These are phyloP conservation scores for Ceratotherium simum DNA, from an alignment of 2,113 vertebrate species.

Conservation along the genomic window DNA sequence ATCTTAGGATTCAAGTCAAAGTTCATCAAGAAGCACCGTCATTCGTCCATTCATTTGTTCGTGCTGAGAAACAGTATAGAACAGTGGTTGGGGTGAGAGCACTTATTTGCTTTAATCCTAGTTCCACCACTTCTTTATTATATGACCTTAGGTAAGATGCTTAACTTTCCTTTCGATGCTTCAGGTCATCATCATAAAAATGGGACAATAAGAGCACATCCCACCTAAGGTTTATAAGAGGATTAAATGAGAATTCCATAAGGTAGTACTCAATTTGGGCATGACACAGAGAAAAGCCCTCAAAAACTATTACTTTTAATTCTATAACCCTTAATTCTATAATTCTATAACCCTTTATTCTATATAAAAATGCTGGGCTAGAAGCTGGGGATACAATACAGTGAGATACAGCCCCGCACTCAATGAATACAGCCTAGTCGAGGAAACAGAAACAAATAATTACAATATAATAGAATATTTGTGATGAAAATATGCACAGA, in stretches of 20 bases:
- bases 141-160: not conserved
- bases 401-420: not conserved
- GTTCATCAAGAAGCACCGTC: not conserved
- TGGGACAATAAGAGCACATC: not conserved
- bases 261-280: not conserved
- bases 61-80: not conserved
- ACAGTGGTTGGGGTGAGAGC: not conserved
- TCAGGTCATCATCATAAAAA: not conserved
- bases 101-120: not conserved
- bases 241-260: conserved; percentile 9
- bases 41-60: not conserved
- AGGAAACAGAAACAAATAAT: conserved; percentile 1
- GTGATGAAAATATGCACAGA: not conserved
- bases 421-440: not conserved
- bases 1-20: not conserved
- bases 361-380: not conserved
- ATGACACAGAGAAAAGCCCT: not conserved
- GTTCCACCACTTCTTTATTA: not conserved
- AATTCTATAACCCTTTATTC: not conserved
- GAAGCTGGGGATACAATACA: not conserved
- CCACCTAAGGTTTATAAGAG: not conserved
- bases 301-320: not conserved
- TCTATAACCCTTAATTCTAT: not conserved
- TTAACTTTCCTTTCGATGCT: not conserved
- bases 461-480: not conserved